Percentiles rank a stretch among this genome's conserved stretches.
These are phyloP conservation scores for Cryptocephalus primarius DNA, from an alignment of 2,888 invertebrate species.

Conservation along the genomic window DNA sequence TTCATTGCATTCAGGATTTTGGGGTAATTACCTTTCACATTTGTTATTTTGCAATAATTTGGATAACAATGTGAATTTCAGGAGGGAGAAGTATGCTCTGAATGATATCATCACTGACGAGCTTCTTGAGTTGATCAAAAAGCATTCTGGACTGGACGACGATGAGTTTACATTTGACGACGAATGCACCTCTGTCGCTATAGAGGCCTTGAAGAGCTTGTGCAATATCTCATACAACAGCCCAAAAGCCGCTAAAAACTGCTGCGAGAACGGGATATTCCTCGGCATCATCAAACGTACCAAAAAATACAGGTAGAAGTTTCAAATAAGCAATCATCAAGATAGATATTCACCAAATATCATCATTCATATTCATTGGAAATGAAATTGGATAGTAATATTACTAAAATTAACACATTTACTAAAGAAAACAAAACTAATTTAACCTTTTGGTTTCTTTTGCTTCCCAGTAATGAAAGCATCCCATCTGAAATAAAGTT, in stretches of 20 bases:
- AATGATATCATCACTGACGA: constrained; percentile 56
- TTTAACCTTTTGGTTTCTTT: too few species aligned
- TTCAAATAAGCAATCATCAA: not conserved
- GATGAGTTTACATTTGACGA: constrained; percentile 35
- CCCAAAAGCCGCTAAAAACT: constrained; percentile 46
- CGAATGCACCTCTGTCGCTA: constrained; percentile 38
- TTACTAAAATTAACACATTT: too few species aligned
- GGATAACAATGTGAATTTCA: constrained; percentile 33
- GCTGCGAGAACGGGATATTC: constrained; percentile 51
- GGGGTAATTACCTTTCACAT: constrained; percentile 39
- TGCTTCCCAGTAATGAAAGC: constrained; percentile 40
- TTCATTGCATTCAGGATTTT: constrained; percentile 53
- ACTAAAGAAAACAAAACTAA: too few species aligned
- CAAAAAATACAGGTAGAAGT: constrained; percentile 44
- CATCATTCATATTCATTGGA: too few species aligned
- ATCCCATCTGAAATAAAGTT: constrained; percentile 63
- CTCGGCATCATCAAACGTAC: constrained; percentile 65
- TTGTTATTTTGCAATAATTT: not conserved
- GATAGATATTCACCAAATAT: too few species aligned
- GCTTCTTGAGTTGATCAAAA: constrained; percentile 56
- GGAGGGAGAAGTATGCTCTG: constrained; percentile 67
- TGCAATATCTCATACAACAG: constrained; percentile 83
- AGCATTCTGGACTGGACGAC: constrained; percentile 49
- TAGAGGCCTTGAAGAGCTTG: constrained; percentile 79
- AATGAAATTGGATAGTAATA: too few species aligned